A percentile compares a stretch with the other conserved stretches of the same genome.
Evolutionary conservation across 64 coral and sea anemone species (phyloP).

Genomic region (Montipora efflorescens): DNA sequence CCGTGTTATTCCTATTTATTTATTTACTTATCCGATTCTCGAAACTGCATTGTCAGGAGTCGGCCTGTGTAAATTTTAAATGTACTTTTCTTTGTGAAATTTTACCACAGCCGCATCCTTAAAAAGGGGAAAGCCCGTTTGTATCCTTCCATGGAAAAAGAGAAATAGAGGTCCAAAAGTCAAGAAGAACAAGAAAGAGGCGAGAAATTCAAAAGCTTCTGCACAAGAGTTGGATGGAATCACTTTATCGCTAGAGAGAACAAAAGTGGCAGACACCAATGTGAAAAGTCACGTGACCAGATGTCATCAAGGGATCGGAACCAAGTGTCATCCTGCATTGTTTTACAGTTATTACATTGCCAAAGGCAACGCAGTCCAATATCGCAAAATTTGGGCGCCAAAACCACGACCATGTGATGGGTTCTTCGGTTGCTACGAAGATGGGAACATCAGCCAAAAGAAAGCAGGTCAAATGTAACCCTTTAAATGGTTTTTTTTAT

Average conservation of each 20-base stretch:
- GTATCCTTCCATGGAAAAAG: slow-evolving; percentile 49
- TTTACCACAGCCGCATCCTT: background rate
- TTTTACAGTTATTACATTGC: slow-evolving; percentile 35
- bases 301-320: background rate
- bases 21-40: no score
- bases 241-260: background rate
- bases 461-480: background rate
- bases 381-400: slow-evolving; percentile 22
- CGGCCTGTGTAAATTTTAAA: background rate
- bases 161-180: background rate
- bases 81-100: background rate
- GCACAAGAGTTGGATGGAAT: background rate
- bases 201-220: background rate
- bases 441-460: slow-evolving; percentile 11
- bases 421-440: slow-evolving; percentile 24
- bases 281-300: background rate
- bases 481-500: background rate
- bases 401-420: slow-evolving; percentile 25
- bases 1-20: no score
- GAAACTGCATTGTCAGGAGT: no score
- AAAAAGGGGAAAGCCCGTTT: slow-evolving; percentile 36
- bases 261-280: background rate
- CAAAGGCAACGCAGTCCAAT: background rate
- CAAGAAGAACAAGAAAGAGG: background rate
- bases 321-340: slow-evolving; percentile 28